Percentiles rank a stretch among this genome's conserved stretches.
These are phyloP conservation scores for Exephanes ischioxanthus DNA, from an alignment of 2,888 invertebrate species.

Conservation along the genomic window DNA sequence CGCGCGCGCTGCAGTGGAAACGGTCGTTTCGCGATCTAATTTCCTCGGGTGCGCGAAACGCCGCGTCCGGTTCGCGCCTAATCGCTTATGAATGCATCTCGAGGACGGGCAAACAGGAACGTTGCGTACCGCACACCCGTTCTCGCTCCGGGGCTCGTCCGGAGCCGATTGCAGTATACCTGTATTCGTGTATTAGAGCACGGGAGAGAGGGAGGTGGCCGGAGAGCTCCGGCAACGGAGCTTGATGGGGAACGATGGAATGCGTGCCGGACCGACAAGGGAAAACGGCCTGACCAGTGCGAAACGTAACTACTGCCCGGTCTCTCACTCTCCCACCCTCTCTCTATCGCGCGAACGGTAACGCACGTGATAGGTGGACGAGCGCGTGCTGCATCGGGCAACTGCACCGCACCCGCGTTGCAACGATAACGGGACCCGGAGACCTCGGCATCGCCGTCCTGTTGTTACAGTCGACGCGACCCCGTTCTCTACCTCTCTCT, in stretches of 20 bases:
- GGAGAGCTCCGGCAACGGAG: conserved; percentile 2
- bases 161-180: neutral
- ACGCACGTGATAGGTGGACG: conserved; percentile 6
- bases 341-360: conserved; percentile 8
- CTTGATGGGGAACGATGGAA: conserved; percentile 35
- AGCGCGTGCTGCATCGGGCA: conserved; percentile 23
- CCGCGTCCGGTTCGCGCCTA: conserved; percentile 68
- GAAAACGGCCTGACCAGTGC: conserved; percentile 19
- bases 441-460: conserved; percentile 39
- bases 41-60: conserved; percentile 50
- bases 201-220: neutral
- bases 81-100: conserved; percentile 75
- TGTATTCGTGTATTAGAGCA: conserved; percentile 16
- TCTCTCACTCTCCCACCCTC: neutral
- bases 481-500: conserved; percentile 45
- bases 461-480: conserved; percentile 51
- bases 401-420: conserved; percentile 31
- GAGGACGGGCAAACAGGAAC: conserved; percentile 65
- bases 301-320: conserved; percentile 7
- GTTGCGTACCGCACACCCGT: conserved; percentile 19
- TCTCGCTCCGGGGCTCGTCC: neutral
- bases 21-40: conserved; percentile 64
- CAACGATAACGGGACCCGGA: conserved; percentile 41
- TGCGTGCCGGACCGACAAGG: neutral
- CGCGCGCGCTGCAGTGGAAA: conserved; percentile 6